These are phyloP conservation scores for Catagonus wagneri DNA, from an alignment of 2,113 vertebrate species.

Conservation along the genomic window DNA sequence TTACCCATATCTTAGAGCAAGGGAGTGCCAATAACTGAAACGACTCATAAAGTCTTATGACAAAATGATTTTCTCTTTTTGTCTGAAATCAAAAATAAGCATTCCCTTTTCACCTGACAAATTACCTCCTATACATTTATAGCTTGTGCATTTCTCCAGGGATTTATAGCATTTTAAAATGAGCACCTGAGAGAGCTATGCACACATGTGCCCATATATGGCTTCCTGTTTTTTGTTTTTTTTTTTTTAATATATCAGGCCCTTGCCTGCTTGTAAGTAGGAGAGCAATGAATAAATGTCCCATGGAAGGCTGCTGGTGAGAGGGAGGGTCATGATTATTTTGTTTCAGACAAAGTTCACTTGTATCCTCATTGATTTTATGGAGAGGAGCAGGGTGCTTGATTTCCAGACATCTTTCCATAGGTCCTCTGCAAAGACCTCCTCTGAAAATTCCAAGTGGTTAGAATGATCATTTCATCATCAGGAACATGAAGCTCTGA, in stretches of 20 bases:
- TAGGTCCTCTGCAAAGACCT: not conserved
- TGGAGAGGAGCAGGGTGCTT: not conserved
- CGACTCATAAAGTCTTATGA: constrained; percentile 7
- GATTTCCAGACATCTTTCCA: not conserved
- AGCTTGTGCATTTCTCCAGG: not conserved
- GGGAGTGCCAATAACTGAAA: not conserved
- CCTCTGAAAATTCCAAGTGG: not conserved
- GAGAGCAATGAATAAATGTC: no score
- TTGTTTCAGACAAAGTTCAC: not conserved
- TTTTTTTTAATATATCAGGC: no score
- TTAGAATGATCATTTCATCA: not conserved
- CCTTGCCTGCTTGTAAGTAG: no score
- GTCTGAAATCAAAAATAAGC: constrained; percentile 47
- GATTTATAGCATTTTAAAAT: not conserved
- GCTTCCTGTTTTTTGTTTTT: not conserved
- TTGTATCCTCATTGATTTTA: not conserved
- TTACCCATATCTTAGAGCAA: not conserved
- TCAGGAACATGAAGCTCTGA: not conserved
- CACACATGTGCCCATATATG: rapidly evolving
- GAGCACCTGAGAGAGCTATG: not conserved
- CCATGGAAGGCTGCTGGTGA: not conserved
- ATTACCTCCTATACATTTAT: not conserved
- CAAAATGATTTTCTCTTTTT: constrained; percentile 47
- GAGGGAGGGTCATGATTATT: not conserved
- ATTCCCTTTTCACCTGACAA: not conserved